Evolutionary conservation across 2,888 invertebrate genomes (phyloP), one percentile per base, ranked within the genome.

Genomic region (Andrena dorsata): DNA sequence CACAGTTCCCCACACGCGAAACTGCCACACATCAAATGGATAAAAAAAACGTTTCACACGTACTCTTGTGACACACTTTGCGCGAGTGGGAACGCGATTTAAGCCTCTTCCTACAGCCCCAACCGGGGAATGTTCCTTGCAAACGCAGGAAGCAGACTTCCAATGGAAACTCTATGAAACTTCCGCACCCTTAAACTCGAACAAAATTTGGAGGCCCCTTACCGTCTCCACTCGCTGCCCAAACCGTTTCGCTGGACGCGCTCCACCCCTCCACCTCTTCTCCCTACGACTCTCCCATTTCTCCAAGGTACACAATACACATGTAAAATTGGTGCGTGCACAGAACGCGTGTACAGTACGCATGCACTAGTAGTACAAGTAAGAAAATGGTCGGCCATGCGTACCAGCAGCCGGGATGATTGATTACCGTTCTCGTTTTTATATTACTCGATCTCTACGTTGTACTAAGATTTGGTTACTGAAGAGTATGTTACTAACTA

Each of bases 401-500:
- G 74, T 76, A 77, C 77, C 80, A 56, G 23, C 79, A 79, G 58
- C 64, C 63, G 70, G 51, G 69, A 58, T 78, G 20, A 35, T 64
- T 56, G 28, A 20, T 32, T 58, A 28, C 63, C 30, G 53, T 56
- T 30, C 56, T n/a, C 13, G 49, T 16, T 83, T 41, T 89, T 85
- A 89, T 88, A 88, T 88, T 88, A 89, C 56, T 90, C 85, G 83
- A 80, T 80, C 79, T 89, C 87, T 91, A 90, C 81, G 86, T 92
- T 93, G 93, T 93, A 92, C 92, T 92, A 93, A 85, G 90, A 92
- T 93, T 93, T 92, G 92, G 92, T 92, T 91, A 90, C 85, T 90
- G 90, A 90, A 80, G 88, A 88, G 86, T 91, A 86, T 87, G 80
- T 86, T 80, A 88, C 87, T 90, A 92, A 91, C 90, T 91, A 90